These are phyloP conservation scores for Fistularia commersonii DNA, from an alignment of 2,797 vertebrate species.

Conservation along the genomic window DNA sequence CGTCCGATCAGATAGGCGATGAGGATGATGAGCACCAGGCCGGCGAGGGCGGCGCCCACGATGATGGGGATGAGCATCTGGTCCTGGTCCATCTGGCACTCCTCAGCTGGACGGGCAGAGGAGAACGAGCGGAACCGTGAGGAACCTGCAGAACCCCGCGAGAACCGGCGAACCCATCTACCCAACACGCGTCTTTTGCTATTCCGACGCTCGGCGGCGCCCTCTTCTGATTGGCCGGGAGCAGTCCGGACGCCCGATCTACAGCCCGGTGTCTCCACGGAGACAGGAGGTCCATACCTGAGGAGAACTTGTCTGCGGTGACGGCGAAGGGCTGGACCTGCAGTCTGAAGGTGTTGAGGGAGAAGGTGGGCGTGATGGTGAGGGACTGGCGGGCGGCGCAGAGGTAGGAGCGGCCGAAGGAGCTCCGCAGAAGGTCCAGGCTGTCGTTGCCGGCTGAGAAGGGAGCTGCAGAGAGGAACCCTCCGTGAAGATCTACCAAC, in stretches of 20 bases:
- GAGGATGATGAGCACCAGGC: constrained; percentile 92
- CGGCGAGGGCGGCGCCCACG: constrained; percentile 91
- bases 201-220: too few species aligned
- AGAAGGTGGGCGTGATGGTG: constrained; percentile 63
- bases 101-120: constrained; percentile 48
- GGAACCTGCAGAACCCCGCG: too few species aligned
- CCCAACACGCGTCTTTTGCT: too few species aligned
- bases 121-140: background rate
- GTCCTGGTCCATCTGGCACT: constrained; percentile 87
- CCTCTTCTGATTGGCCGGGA: too few species aligned
- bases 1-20: constrained; percentile 95
- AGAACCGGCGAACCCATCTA: too few species aligned
- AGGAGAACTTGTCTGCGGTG: constrained; percentile 79
- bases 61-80: constrained; percentile 89
- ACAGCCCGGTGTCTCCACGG: too few species aligned
- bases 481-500: background rate
- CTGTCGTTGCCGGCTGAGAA: constrained; percentile 67
- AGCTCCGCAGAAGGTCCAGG: constrained; percentile 79
- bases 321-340: constrained; percentile 89
- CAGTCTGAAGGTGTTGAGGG: constrained; percentile 83
- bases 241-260: too few species aligned
- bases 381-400: constrained; percentile 84
- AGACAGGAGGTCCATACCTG: constrained; percentile 72
- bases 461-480: constrained; percentile 39
- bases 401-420: constrained; percentile 86